Conservation (phyloP, 2,113 vertebrate species). For the Brienomyrus brachyistius region DNA sequence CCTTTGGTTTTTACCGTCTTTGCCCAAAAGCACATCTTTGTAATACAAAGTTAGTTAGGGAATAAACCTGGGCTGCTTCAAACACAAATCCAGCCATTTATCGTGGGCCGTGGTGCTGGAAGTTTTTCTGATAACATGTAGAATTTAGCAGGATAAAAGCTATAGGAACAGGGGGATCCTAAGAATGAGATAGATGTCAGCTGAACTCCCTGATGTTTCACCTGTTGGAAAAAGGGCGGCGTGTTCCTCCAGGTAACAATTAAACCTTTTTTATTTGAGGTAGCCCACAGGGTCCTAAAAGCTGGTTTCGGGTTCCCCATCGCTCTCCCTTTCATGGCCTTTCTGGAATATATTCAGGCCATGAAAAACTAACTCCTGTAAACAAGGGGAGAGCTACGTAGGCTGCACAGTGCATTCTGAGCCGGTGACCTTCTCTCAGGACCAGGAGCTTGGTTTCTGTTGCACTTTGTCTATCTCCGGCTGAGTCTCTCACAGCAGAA, state of each 20-base stretch:
- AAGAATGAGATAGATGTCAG: neutral
- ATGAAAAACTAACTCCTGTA: neutral
- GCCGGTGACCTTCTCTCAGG: neutral
- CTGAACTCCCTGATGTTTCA: neutral
- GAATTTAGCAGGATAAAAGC: neutral
- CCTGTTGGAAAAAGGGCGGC: neutral
- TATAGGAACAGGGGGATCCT: neutral
- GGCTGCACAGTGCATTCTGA: neutral
- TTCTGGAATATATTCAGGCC: neutral
- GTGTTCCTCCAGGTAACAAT: slow-evolving; percentile 6
- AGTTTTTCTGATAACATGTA: neutral
- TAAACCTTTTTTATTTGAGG: neutral
- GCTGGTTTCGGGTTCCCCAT: neutral
- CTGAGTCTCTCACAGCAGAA: neutral
- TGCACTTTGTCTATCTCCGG: neutral
- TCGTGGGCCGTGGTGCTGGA: neutral
- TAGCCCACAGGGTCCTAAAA: neutral
- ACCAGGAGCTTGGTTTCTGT: neutral
- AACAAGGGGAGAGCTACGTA: neutral
- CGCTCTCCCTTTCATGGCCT: neutral
- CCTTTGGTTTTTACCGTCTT: neutral
- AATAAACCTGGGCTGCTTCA: neutral
- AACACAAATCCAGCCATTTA: neutral
- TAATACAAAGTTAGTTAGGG: neutral
- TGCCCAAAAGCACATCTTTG: neutral